Base-by-base conservation (phyloP, 2,888 invertebrate genomes). In the Hemicrepidius hirtus region DNA sequence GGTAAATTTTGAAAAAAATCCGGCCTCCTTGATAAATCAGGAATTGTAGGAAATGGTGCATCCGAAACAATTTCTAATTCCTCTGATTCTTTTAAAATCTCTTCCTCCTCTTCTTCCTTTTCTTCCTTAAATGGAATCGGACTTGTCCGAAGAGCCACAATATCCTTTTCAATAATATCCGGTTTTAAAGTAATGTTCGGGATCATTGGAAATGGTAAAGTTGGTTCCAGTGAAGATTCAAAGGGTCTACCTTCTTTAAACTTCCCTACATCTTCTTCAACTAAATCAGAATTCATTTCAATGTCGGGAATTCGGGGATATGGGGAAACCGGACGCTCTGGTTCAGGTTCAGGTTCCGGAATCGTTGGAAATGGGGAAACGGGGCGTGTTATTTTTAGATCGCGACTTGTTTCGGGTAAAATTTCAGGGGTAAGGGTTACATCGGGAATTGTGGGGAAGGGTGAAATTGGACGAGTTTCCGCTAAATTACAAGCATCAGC, bases 141-240 rank as follows among this genome's bases (percentile, higher is more conserved):
- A 73, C 81, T 83, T 1, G 79, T 82, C 68, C 84, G 76, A 7
- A 85, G 71, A 3, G 68, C 65, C 0, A 82, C 81, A 18, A 85
- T 75, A 74, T 85, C 84, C 65, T 79, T 74, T 71, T 84, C 84
- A 1, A 85, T 68, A 0, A 85, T 71, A 71, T 85, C 84, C 12
- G 84, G 83, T 62, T 83, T 82, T 57, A 81, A 64, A 6, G 75
- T 80, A 35, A 85, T 76, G 75, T 86, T 83, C 9, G 82, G 81
- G 57, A 86, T 85, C 12, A 53, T 75, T 7, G 85, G 85, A 77
- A 85, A 85, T 12, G 84, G 84, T 0, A 85, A 84, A 6, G 74
- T 20, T 10, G 65, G 67, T n/a, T 32, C 28, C 13, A 59, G 18
- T 13, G 20, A 12, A 4, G 81, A 80, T 40, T 75, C 70, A 9